These are phyloP conservation scores for Danio aesculapii DNA, from an alignment of 2,797 vertebrate species.

Conservation along the genomic window DNA sequence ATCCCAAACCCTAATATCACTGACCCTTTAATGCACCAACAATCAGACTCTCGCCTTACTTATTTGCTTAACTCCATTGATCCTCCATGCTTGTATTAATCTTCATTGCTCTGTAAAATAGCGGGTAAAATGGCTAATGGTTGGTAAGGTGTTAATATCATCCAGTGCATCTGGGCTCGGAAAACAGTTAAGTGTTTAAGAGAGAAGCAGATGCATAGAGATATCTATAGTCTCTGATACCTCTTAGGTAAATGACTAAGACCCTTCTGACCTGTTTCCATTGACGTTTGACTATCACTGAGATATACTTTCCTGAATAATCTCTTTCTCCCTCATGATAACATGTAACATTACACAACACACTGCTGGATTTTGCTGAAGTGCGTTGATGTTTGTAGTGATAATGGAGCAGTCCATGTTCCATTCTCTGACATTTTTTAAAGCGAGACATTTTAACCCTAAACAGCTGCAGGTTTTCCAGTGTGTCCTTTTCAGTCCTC, in stretches of 20 bases:
- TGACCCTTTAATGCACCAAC: conserved; percentile 61
- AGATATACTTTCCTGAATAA: conserved; percentile 21
- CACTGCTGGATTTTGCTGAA: neutral
- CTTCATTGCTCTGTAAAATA: conserved; percentile 65
- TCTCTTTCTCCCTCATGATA: conserved; percentile 26
- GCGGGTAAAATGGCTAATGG: conserved; percentile 72
- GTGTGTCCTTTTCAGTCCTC: neutral
- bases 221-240: conserved; percentile 36
- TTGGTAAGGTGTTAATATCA: conserved; percentile 67
- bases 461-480: neutral
- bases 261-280: conserved; percentile 27
- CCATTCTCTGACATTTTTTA: neutral
- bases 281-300: conserved; percentile 2
- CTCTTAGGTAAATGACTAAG: conserved; percentile 60
- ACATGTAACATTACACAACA: conserved; percentile 19
- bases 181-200: conserved; percentile 64
- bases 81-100: conserved; percentile 73
- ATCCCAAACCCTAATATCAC: conserved; percentile 61
- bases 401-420: neutral
- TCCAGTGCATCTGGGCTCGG: conserved; percentile 56
- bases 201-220: conserved; percentile 60
- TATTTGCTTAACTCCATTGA: conserved; percentile 67
- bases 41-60: conserved; percentile 58
- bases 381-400: neutral
- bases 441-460: conserved; percentile 9